These are phyloP conservation scores for Tyrannus savana DNA, from an alignment of 2,113 vertebrate genomes.

Conservation along the genomic window DNA sequence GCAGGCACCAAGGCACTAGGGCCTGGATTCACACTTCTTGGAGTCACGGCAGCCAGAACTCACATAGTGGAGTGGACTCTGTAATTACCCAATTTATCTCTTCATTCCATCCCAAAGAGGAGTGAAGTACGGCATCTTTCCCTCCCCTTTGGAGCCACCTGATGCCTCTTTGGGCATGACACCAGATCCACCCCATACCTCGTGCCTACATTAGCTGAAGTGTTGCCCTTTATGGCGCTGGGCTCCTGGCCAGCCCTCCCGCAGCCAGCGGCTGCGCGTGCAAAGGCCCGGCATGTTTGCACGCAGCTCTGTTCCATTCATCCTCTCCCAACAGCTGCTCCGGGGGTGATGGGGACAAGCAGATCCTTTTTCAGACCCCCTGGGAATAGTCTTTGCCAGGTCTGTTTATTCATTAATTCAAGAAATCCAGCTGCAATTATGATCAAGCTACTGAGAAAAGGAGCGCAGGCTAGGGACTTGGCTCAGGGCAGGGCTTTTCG, in stretches of 20 bases:
- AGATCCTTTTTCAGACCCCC: constrained; percentile 5
- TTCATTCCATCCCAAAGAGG: background rate
- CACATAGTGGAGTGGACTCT: background rate
- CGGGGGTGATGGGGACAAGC: background rate
- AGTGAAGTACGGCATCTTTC: rapidly evolving
- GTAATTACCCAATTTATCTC: background rate
- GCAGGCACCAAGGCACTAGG: background rate
- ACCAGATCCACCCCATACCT: constrained; percentile 16
- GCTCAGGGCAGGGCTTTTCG: background rate
- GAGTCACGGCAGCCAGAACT: background rate
- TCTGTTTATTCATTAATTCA: constrained; percentile 1
- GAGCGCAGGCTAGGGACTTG: background rate
- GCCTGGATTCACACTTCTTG: background rate
- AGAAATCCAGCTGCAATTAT: constrained; percentile 1
- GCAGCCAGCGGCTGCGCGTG: background rate
- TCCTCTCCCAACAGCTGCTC: constrained; percentile 54
- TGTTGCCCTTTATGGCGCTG: constrained; percentile 14
- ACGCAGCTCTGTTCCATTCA: background rate
- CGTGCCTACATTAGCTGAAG: background rate
- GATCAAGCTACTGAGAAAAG: background rate
- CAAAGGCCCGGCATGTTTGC: background rate
- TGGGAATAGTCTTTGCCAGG: background rate
- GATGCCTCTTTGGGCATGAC: constrained; percentile 24
- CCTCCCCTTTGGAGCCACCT: background rate
- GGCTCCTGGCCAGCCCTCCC: constrained; percentile 20